These are phyloP conservation scores for Hippoglossus hippoglossus DNA, from an alignment of 2,797 vertebrate genomes.

Conservation along the genomic window DNA sequence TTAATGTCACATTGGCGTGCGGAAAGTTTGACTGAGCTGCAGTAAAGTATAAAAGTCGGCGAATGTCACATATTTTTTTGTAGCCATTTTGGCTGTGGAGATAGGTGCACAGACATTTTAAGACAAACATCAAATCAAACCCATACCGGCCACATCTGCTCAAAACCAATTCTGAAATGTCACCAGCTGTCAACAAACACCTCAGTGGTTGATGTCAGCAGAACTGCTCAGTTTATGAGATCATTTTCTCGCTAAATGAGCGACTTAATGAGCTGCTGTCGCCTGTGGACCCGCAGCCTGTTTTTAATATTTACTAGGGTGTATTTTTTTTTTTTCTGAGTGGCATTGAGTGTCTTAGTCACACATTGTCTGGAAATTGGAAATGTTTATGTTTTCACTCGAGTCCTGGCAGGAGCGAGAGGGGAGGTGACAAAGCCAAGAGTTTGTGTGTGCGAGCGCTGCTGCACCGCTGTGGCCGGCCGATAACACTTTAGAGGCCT, in stretches of 20 bases:
- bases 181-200: slow-evolving; percentile 61
- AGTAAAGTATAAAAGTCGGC: background rate
- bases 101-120: slow-evolving; percentile 15
- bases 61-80: background rate
- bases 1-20: background rate
- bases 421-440: slow-evolving; percentile 58
- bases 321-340: slow-evolving; percentile 43
- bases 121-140: slow-evolving; percentile 45
- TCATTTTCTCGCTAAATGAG: slow-evolving; percentile 73
- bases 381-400: slow-evolving; percentile 71
- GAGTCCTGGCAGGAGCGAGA: slow-evolving; percentile 56
- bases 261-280: slow-evolving; percentile 75
- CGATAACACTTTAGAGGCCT: slow-evolving; percentile 66
- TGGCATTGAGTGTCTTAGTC: slow-evolving; percentile 70
- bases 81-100: slow-evolving; percentile 14
- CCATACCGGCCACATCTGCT: slow-evolving; percentile 43
- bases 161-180: slow-evolving; percentile 55
- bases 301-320: slow-evolving; percentile 61
- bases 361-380: slow-evolving; percentile 77
- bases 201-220: slow-evolving; percentile 67
- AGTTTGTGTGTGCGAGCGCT: slow-evolving; percentile 47
- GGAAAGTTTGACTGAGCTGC: background rate
- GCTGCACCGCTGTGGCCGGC: slow-evolving; percentile 61
- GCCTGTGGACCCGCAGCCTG: slow-evolving; percentile 57
- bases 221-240: slow-evolving; percentile 73